A percentile compares a stretch with the other conserved stretches of the same genome.
These are phyloP conservation scores for Bradypodion pumilum DNA, from an alignment of 2,797 vertebrate genomes.

Conservation along the genomic window DNA sequence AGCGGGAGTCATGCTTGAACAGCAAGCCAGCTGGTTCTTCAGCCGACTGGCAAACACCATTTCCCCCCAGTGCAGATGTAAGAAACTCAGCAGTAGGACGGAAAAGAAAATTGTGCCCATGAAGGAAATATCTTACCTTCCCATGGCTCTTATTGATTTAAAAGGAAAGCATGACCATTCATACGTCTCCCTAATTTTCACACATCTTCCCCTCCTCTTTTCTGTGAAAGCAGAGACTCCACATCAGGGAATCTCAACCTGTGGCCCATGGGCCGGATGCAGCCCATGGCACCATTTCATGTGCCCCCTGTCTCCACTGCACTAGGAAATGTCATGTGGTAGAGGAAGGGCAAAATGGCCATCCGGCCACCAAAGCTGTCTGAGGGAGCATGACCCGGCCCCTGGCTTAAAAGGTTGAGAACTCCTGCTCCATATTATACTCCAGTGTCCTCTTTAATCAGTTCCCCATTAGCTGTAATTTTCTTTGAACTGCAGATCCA, in stretches of 20 bases:
- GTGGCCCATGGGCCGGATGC: too few relatives aligned
- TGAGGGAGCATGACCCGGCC: too few relatives aligned
- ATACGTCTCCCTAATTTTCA: conserved; percentile 13
- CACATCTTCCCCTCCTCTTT: conserved; percentile 14
- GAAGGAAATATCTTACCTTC: not conserved
- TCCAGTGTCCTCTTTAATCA: not conserved
- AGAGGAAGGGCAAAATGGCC: too few relatives aligned
- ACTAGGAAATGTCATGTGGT: too few relatives aligned
- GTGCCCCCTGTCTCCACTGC: too few relatives aligned
- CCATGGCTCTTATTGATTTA: not conserved
- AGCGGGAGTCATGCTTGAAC: not conserved
- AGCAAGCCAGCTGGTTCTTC: conserved; percentile 27
- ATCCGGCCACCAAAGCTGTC: too few relatives aligned
- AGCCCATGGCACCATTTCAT: too few relatives aligned
- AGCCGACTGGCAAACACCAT: conserved; percentile 24
- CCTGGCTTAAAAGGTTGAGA: too few relatives aligned
- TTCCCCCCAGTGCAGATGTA: conserved; percentile 12
- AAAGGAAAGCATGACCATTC: not conserved
- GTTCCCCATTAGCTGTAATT: not conserved
- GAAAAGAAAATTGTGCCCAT: not conserved
- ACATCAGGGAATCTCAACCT: too few relatives aligned
- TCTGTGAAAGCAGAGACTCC: not conserved
- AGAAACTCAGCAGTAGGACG: not conserved
- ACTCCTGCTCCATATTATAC: too few relatives aligned
- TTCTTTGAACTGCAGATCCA: conserved; percentile 10